phyloP scores from a whole-genome alignment of 2,797 vertebrate genomes.

The Tragelaphus eurycerus region DNA sequence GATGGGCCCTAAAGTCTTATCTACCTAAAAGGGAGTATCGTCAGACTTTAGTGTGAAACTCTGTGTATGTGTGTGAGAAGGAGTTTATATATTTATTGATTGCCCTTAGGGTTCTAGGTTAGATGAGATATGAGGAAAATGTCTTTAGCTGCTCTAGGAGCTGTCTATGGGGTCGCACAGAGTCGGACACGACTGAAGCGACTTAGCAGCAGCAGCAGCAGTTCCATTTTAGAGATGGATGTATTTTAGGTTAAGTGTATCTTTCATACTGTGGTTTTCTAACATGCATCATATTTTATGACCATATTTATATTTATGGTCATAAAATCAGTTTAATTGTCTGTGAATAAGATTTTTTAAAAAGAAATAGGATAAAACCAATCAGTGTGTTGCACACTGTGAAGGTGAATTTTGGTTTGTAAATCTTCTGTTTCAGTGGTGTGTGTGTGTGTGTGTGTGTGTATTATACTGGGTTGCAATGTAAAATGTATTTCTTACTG shows the following conservation, averaged over 20 bases:
- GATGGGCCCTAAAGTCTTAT: background rate
- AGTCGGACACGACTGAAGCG: too few species aligned
- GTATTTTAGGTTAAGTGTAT: background rate
- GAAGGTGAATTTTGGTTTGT: background rate
- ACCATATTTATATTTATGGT: background rate
- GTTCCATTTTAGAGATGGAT: background rate
- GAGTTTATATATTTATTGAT: background rate
- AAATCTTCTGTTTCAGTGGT: background rate
- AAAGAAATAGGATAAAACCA: background rate
- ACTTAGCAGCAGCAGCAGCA: too few species aligned
- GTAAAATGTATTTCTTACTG: slow-evolving; percentile 17
- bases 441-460: background rate
- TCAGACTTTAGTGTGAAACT: background rate
- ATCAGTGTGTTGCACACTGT: background rate
- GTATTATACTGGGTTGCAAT: background rate
- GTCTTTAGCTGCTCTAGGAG: background rate
- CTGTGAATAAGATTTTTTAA: background rate
- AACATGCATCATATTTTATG: background rate
- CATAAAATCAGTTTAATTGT: slow-evolving; percentile 6
- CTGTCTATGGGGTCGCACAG: too few species aligned
- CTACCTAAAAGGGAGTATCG: background rate
- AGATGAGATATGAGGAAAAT: background rate
- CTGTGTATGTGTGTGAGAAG: background rate
- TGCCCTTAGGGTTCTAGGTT: background rate
- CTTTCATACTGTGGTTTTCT: slow-evolving; percentile 8